Evolutionary conservation across 1,140 invertebrate species (phyloP), one percentile per base, ranked within the genome.

Genomic region (Zelostemma sp.): DNA sequence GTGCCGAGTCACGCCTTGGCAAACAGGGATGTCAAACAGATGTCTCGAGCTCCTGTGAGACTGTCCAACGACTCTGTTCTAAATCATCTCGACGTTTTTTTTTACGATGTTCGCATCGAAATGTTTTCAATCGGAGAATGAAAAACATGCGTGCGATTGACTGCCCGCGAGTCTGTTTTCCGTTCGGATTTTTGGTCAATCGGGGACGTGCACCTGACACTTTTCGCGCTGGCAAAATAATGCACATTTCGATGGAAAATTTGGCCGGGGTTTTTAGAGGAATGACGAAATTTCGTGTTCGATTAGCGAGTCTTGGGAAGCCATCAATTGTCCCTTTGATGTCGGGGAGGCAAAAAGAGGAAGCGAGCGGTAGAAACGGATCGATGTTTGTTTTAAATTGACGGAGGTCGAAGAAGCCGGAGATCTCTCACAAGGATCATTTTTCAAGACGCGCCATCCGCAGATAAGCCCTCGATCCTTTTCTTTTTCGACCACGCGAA

Each of bases 1-100:
- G 84, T 85, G 84, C 79, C 81, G 82, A 86, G 83, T 86, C 84
- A 86, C 84, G 84, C 84, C 84, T 84, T 85, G 84, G 78, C 83
- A 83, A 84, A 85, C 83, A 80, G 81, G 80, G 83, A 85, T 84
- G 83, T 85, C 84, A 85, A 85, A 85, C 84, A 86, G 83, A 85
- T 85, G 83, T 84, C 80, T 19, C 19, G 46, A 8, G 47, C 59
- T 54, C 31, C 68, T 72, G 57, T 61, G 63, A 63, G 19, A 46
- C 31, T 19, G 45, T 19, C 58, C 18, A 53, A 54, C 50, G 19
- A 14, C 28, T 19, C 51, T 57, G 47, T 6, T 41, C 31, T 28
- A 59, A 41, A 45, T 61, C 41, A 16, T 50, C 17, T 40, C 28
- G 17, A 35, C 33, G 33, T 35, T 35, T 35, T 35, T 25, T 25